Evolutionary conservation across 37 sponge, comb jelly and placozoan species (phyloP).

Genomic region (Halisarca cf. caerulea): DNA sequence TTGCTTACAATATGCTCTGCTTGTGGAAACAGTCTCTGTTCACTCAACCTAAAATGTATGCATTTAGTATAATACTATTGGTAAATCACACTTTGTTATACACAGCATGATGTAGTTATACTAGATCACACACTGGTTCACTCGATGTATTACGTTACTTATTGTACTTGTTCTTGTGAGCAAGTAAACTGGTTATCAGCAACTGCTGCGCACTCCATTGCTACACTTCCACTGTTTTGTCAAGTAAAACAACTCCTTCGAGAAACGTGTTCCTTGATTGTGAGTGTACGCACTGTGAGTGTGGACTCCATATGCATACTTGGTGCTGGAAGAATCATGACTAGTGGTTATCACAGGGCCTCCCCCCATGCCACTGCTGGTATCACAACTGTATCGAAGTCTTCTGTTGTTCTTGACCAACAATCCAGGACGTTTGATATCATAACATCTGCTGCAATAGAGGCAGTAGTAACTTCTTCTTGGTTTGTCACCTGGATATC

Average conservation of each 20-base stretch:
- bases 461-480: neutral
- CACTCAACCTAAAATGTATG: too few species aligned
- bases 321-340: neutral
- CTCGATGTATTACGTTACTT: too few species aligned
- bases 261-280: neutral
- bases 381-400: neutral
- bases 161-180: too few species aligned
- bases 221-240: neutral
- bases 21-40: too few species aligned
- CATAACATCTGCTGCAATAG: neutral
- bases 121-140: too few species aligned
- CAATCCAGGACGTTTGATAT: neutral
- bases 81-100: too few species aligned
- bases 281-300: neutral
- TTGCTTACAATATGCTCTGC: too few species aligned
- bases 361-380: neutral
- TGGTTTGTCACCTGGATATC: constrained; percentile 25
- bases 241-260: neutral
- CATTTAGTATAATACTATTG: too few species aligned
- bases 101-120: too few species aligned
- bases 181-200: too few species aligned
- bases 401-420: neutral
- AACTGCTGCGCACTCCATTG: neutral
- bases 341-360: neutral
- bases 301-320: constrained; percentile 10